Evolutionary conservation across 2,888 invertebrate genomes (phyloP), one percentile per base, ranked within the genome.

Genomic region (Metalampra italica): DNA sequence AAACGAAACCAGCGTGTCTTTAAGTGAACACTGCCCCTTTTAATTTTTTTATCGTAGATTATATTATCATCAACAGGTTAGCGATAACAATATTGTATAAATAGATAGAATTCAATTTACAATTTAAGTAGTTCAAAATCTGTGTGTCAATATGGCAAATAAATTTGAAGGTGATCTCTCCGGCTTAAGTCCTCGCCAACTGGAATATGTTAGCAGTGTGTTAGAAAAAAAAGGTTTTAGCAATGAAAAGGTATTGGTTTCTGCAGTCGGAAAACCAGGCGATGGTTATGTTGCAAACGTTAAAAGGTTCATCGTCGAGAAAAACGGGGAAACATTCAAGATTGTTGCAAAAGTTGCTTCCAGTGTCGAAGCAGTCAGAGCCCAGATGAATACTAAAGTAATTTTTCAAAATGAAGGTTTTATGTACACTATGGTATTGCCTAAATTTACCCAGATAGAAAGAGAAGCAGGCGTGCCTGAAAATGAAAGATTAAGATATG

Each of bases 311-410:
- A 56, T 47, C 1, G 57, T 68, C 11, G 51, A 64, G 53, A 62
- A 64, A 11, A 50, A 64, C 52, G 66, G 59, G 11, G 52, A 56
- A 29, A 12, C 45, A n/a, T 60, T 69, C 30, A 61, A 57, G 34
- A 62, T 64, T 47, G 52, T 75, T 2, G 70, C 59, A 0, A 75
- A 76, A 52, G 37, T 71, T 39, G 72, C 75, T 14, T 63, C 71
- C 0, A 30, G 42, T 4, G 12, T 38, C 3, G 63, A 64, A 52
- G n/a, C 42, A 1, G 2, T 57, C 1, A 52, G 70, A 54, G 9
- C 45, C 2, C 13, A 44, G 8, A 49, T 51, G 38, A 56, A 59
- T 0, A 59, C 59, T 8, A 48, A 29, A 8, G 0, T 41, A 4
- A 2, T 63, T 12, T 74, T 71, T 41, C 53, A 46, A 3, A 77